Conservation (phyloP, 2,888 invertebrate species). For the Dolichomitus sp. region DNA sequence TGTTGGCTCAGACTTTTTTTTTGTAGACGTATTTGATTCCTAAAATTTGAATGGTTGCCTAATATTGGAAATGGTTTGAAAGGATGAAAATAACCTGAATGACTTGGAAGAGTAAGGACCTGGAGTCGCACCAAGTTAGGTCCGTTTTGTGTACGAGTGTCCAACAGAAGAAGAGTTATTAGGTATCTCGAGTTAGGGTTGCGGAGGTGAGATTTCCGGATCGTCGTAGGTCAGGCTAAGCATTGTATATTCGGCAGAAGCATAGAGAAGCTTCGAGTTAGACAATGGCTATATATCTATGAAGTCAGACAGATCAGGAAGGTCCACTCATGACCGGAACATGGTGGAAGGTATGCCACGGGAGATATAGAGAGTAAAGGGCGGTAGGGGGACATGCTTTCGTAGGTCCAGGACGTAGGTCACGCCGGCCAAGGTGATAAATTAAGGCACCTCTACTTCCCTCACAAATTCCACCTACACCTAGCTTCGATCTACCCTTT, state of each 20-base stretch:
- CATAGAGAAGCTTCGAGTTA: constrained; percentile 36
- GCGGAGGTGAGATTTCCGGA: constrained; percentile 23
- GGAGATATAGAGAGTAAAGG: constrained; percentile 40
- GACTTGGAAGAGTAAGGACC: neutral
- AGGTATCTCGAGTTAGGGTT: neutral
- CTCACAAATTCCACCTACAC: constrained; percentile 68
- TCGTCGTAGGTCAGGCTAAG: neutral
- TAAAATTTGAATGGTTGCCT: too few species aligned
- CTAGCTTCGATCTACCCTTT: constrained; percentile 64
- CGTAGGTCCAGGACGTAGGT: constrained; percentile 66
- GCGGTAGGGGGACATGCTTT: constrained; percentile 56
- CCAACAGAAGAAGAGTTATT: neutral
- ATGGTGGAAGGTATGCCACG: constrained; percentile 20
- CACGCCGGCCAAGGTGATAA: constrained; percentile 75
- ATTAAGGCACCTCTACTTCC: constrained; percentile 77
- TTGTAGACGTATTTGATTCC: too few species aligned
- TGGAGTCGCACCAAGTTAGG: neutral
- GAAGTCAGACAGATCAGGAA: constrained; percentile 58
- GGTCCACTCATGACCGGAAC: constrained; percentile 54
- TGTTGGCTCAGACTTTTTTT: neutral
- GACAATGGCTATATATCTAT: constrained; percentile 62
- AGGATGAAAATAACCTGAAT: neutral
- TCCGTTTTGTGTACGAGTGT: neutral
- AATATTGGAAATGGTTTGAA: too few species aligned
- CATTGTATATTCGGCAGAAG: constrained; percentile 21